These are phyloP conservation scores for Bufo gargarizans DNA, from an alignment of 2,113 vertebrate species.

Conservation along the genomic window DNA sequence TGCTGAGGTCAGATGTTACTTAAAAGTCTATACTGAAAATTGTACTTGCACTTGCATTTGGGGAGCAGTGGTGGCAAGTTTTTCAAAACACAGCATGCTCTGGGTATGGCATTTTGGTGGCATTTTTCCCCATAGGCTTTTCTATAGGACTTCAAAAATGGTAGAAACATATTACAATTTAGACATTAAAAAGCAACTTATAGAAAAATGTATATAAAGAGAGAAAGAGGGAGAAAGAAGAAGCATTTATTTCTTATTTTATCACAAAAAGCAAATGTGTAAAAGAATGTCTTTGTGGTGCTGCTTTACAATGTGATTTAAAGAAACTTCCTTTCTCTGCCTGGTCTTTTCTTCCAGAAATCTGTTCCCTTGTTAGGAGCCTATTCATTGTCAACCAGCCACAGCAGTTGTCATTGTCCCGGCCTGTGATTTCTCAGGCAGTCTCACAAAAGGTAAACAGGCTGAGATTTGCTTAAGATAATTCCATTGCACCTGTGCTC, in stretches of 20 bases:
- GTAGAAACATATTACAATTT: too few species aligned
- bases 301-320: not conserved
- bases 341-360: slow-evolving; percentile 34
- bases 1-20: too few species aligned
- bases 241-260: not conserved
- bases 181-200: not conserved
- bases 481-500: slow-evolving; percentile 56
- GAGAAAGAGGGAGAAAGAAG: not conserved
- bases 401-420: slow-evolving; percentile 33
- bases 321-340: slow-evolving; percentile 57
- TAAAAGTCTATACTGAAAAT: too few species aligned
- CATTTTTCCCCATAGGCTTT: too few species aligned
- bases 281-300: slow-evolving; percentile 42
- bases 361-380: slow-evolving; percentile 45
- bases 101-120: too few species aligned
- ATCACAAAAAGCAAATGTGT: slow-evolving; percentile 7
- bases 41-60: too few species aligned
- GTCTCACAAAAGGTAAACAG: slow-evolving; percentile 57
- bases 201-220: not conserved
- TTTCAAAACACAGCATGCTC: too few species aligned
- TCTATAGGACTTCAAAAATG: too few species aligned
- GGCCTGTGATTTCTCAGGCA: slow-evolving; percentile 55
- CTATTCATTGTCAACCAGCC: slow-evolving; percentile 61
- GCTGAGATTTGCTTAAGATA: slow-evolving; percentile 57
- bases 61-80: too few species aligned